Base-by-base conservation (phyloP, 2,888 invertebrate species). In the Ganaspis brasiliensis region DNA sequence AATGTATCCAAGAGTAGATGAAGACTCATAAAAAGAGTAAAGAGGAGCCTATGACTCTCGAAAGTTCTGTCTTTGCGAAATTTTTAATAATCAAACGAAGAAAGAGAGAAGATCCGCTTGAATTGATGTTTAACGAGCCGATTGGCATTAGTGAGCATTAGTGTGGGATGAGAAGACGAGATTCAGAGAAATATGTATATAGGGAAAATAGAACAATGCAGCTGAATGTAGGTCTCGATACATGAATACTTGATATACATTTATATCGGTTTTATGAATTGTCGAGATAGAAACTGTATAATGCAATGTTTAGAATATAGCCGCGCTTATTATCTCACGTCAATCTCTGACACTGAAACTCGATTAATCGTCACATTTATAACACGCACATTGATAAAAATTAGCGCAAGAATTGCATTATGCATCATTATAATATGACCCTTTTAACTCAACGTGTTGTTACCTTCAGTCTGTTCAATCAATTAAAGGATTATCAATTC, bases 291-390 rank as follows among this genome's bases (percentile, higher is more conserved):
- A 67, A 45, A 67, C 24, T 45, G 67, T 67, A 52, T 52, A 67
- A 67, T 67, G 45, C 67, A 9, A 67, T 67, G 45, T 67, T 67
- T 26, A 67, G 45, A 45, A 67, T 40, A 24, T 45, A n/a, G 24
- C 45, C 45, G 67, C n/a, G 67, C n/a, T 67, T 67, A 67, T n/a
- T 67, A 67, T 67, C 67, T 67, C 67, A 67, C 67, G 67, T 67
- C 67, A 67, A 67, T 67, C 67, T 40, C 45, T 45, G 67, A 67
- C 45, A 67, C 40, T 67, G 24, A 67, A 67, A 67, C 67, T 67
- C 45, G 67, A 67, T 67, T 67, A 67, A 67, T 67, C 67, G 67
- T 45, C 45, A 67, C 24, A 67, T 67, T 24, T 45, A 45, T 61
- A 59, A 14, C 21, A 63, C 63, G 40, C 63, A 63, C 1, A 14